These are phyloP conservation scores for Drosophila anomelani DNA, from an alignment of 2,888 invertebrate genomes.

Conservation along the genomic window DNA sequence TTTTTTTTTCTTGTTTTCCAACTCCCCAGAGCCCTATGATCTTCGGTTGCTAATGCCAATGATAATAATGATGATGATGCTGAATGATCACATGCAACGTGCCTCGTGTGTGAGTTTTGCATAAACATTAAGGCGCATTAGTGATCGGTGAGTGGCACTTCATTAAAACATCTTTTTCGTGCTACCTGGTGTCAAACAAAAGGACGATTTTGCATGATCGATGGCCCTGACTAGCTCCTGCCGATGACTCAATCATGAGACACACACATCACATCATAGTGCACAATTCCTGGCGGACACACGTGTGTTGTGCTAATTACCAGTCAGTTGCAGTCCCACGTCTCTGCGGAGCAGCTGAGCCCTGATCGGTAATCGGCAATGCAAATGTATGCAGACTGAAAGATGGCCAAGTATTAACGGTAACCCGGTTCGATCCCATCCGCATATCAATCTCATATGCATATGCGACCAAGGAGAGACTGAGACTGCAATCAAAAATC, in stretches of 20 bases:
- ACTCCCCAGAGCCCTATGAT: slow-evolving; percentile 40
- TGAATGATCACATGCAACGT: slow-evolving; percentile 12
- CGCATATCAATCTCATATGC: slow-evolving; percentile 51
- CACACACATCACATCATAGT: slow-evolving; percentile 33
- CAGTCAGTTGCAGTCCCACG: slow-evolving; percentile 42
- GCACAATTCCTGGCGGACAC: slow-evolving; percentile 6
- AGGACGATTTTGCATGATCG: slow-evolving; percentile 39
- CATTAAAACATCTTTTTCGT: slow-evolving; percentile 72
- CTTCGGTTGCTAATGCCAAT: neutral
- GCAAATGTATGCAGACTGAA: slow-evolving; percentile 29
- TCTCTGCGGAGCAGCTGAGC: slow-evolving; percentile 2
- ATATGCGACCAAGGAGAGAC: slow-evolving; percentile 38
- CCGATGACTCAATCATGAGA: slow-evolving; percentile 72
- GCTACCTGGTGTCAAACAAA: slow-evolving; percentile 58
- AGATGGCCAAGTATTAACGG: slow-evolving; percentile 51
- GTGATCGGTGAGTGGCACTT: slow-evolving; percentile 55
- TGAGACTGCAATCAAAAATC: slow-evolving; percentile 81
- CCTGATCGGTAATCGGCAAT: slow-evolving; percentile 4
- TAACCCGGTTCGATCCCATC: slow-evolving; percentile 27
- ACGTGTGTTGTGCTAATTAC: slow-evolving; percentile 70
- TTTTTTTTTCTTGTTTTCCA: neutral
- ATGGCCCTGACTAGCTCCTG: slow-evolving; percentile 30
- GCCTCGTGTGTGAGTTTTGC: slow-evolving; percentile 54
- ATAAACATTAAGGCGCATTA: slow-evolving; percentile 72
- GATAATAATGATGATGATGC: slow-evolving; percentile 4